These are phyloP conservation scores for Dioctria linearis DNA, from an alignment of 2,888 invertebrate genomes.

Conservation along the genomic window DNA sequence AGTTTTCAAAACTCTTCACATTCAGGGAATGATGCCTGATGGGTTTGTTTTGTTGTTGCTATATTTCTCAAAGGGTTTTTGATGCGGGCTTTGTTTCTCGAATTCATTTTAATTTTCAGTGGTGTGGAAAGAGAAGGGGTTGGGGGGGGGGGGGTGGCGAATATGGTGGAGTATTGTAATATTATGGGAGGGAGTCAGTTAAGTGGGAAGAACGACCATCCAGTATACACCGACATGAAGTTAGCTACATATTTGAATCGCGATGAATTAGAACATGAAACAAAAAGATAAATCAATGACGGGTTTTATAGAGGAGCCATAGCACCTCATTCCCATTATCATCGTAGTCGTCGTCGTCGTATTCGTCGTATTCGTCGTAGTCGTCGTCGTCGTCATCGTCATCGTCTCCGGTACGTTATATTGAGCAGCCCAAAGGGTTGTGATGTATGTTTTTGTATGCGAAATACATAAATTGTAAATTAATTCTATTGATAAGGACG, in stretches of 20 bases:
- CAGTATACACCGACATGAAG: conserved; percentile 1
- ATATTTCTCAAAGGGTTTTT: conserved; percentile 32
- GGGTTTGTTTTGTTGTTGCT: conserved; percentile 35
- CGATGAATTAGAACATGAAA: conserved; percentile 57
- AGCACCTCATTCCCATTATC: background rate
- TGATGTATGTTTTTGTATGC: conserved; percentile 50
- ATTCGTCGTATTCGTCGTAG: background rate
- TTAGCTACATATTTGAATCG: conserved; percentile 53
- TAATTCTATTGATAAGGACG: conserved; percentile 57
- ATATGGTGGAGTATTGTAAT: background rate
- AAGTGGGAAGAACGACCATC: background rate
- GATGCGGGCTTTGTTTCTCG: conserved; percentile 42
- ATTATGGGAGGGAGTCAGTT: background rate
- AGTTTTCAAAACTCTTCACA: conserved; percentile 18
- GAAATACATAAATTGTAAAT: conserved; percentile 58
- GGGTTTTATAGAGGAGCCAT: background rate
- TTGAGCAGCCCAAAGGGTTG: background rate
- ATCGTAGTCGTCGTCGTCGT: background rate
- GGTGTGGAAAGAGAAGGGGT: too few relatives aligned
- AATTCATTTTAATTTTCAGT: conserved; percentile 43
- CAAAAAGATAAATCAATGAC: conserved; percentile 57
- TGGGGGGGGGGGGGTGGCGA: background rate
- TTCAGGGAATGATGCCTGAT: conserved; percentile 25
- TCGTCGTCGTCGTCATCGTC: conserved; percentile 20
- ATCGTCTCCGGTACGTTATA: background rate